Conservation (phyloP, 2,797 vertebrate genomes). For the Sciurus carolinensis region DNA sequence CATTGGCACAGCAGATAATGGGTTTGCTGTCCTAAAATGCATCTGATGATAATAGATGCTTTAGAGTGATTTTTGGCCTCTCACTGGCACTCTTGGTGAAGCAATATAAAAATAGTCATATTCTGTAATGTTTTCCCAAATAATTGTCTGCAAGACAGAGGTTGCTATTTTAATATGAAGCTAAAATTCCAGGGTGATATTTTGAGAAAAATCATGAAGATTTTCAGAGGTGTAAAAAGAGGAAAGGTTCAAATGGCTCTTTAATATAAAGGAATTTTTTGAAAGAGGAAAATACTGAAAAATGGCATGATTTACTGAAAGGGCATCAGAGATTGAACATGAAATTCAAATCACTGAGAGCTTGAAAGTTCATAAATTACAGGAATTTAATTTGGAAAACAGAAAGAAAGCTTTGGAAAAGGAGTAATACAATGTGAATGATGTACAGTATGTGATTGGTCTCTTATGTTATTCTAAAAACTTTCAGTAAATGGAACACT, state of each 20-base stretch:
- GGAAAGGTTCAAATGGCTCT: slow-evolving; percentile 36
- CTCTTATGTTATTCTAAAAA: slow-evolving; percentile 80
- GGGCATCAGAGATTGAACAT: slow-evolving; percentile 59
- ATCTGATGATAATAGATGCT: slow-evolving; percentile 35
- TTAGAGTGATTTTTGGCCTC: neutral
- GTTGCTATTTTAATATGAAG: slow-evolving; percentile 6
- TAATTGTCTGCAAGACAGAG: neutral
- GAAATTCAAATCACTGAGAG: slow-evolving; percentile 82
- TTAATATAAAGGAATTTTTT: slow-evolving; percentile 32
- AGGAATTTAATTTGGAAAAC: slow-evolving; percentile 84
- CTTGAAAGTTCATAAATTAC: slow-evolving; percentile 77
- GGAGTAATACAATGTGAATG: slow-evolving; percentile 73
- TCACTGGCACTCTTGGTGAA: neutral
- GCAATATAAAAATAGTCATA: slow-evolving; percentile 38
- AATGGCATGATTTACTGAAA: slow-evolving; percentile 62
- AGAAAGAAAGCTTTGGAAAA: slow-evolving; percentile 82
- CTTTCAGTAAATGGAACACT: slow-evolving; percentile 78
- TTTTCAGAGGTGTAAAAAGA: slow-evolving; percentile 56
- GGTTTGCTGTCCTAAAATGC: neutral
- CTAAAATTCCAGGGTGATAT: slow-evolving; percentile 42
- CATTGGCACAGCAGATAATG: slow-evolving; percentile 8
- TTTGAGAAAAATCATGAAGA: slow-evolving; percentile 58
- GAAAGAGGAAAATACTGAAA: slow-evolving; percentile 13
- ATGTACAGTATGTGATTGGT: slow-evolving; percentile 71
- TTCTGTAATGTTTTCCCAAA: slow-evolving; percentile 29